phyloP scores from a whole-genome alignment of 1,140 invertebrate species.

The Rhopalosiphum padi region DNA sequence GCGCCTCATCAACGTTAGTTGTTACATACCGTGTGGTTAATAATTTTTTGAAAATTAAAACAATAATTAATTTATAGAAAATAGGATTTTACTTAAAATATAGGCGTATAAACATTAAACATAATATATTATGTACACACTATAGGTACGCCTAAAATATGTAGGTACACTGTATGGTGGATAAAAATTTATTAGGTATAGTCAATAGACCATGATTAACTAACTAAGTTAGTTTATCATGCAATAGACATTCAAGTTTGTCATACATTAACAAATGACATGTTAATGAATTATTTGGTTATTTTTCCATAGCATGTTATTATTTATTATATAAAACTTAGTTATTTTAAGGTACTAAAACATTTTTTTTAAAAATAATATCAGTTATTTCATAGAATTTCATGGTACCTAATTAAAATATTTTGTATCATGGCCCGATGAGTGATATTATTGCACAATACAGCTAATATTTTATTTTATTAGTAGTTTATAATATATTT shows the following conservation, averaged over 20 bases:
- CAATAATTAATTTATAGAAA: not conserved
- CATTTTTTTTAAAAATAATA: not conserved
- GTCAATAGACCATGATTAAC: too few species aligned
- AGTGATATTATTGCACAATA: not conserved
- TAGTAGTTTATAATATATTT: not conserved
- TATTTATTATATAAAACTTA: too few species aligned
- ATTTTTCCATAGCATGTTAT: not conserved
- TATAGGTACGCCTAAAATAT: too few species aligned
- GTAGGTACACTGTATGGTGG: not conserved
- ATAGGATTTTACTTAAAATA: not conserved
- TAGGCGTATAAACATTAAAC: too few species aligned
- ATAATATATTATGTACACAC: not conserved
- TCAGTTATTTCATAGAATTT: not conserved
- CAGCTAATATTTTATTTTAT: not conserved
- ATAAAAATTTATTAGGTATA: not conserved
- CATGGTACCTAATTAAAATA: not conserved
- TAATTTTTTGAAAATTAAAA: not conserved
- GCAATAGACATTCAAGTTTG: too few species aligned
- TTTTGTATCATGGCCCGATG: not conserved
- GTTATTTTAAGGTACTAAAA: not conserved
- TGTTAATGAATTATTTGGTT: not conserved
- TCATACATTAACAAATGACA: not conserved
- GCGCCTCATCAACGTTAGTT: conserved; percentile 1
- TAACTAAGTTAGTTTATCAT: too few species aligned
- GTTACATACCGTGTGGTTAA: not conserved